Evolutionary conservation across 23 tunicate species (phyloP).

Genomic region (Ciona savignyi): DNA sequence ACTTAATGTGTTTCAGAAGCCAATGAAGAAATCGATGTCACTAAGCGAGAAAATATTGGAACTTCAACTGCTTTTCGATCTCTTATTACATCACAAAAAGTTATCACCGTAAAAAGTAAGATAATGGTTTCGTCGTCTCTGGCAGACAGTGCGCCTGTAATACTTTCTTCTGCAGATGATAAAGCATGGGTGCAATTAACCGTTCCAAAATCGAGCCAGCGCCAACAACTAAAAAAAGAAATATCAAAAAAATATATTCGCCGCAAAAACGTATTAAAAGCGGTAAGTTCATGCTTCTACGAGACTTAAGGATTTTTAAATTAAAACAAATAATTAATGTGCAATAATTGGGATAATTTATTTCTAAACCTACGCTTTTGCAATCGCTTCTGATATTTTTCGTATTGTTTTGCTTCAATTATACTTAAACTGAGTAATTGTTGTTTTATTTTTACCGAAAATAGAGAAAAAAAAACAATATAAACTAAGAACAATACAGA

Average conservation of each 20-base stretch:
- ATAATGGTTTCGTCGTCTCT: background rate
- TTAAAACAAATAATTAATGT: too few species aligned
- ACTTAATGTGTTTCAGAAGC: background rate
- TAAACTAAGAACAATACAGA: too few species aligned
- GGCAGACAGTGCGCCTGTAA: background rate
- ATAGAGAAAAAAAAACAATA: background rate
- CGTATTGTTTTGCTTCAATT: background rate
- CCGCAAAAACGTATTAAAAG: background rate
- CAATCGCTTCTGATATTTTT: too few species aligned
- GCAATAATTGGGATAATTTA: too few species aligned
- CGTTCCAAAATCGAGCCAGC: background rate
- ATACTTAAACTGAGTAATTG: background rate
- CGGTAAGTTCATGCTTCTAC: conserved; percentile 1
- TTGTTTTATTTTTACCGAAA: background rate
- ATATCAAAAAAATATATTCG: background rate
- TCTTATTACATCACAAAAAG: conserved; percentile 5
- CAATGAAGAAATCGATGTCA: background rate
- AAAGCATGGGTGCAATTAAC: conserved; percentile 9
- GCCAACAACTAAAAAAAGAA: background rate
- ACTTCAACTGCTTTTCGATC: conserved; percentile 1
- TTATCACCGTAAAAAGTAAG: conserved; percentile 3
- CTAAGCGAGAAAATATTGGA: background rate
- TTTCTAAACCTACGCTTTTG: too few species aligned
- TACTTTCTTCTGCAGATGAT: background rate
- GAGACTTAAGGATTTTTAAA: too few species aligned